Percentiles rank a stretch among this genome's conserved stretches.
phyloP scores from a whole-genome alignment of 2,113 vertebrate genomes.

The Pitta sordida region DNA sequence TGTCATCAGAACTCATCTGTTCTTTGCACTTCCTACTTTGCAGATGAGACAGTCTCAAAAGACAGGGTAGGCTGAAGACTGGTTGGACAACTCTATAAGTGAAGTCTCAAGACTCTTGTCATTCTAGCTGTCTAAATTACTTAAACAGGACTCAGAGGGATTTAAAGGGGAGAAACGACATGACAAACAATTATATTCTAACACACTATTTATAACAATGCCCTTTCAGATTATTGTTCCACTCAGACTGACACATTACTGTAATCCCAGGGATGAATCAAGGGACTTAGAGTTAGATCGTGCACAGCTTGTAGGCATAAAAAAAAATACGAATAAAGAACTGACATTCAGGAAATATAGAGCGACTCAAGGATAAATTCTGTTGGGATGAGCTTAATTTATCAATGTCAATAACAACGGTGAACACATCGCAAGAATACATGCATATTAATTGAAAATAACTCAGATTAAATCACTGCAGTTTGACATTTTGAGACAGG shows the following conservation, averaged over 20 bases:
- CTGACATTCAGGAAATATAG: constrained; percentile 91
- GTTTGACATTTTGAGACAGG: constrained; percentile 95
- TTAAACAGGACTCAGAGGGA: constrained; percentile 83
- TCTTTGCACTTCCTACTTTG: constrained; percentile 72
- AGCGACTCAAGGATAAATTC: constrained; percentile 86
- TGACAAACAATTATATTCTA: constrained; percentile 92
- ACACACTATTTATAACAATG: constrained; percentile 87
- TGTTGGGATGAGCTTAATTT: constrained; percentile 91
- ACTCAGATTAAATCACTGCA: constrained; percentile 95
- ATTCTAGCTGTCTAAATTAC: constrained; percentile 86
- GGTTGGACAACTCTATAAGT: constrained; percentile 85
- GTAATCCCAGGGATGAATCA: constrained; percentile 78
- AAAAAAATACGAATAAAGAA: constrained; percentile 71
- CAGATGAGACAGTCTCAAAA: constrained; percentile 74
- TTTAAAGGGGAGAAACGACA: constrained; percentile 84
- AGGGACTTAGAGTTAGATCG: constrained; percentile 73
- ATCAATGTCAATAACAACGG: constrained; percentile 93
- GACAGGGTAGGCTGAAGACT: constrained; percentile 73
- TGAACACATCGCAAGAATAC: constrained; percentile 85
- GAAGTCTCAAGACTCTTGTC: constrained; percentile 88
- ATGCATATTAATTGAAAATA: constrained; percentile 99
- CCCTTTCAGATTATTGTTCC: constrained; percentile 82
- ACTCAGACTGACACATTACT: constrained; percentile 78
- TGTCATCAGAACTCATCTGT: constrained; percentile 70
- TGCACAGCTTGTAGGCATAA: constrained; percentile 77